Conservation (phyloP, 2,113 vertebrate species). For the Sinocyclocheilus maitianheensis region DNA sequence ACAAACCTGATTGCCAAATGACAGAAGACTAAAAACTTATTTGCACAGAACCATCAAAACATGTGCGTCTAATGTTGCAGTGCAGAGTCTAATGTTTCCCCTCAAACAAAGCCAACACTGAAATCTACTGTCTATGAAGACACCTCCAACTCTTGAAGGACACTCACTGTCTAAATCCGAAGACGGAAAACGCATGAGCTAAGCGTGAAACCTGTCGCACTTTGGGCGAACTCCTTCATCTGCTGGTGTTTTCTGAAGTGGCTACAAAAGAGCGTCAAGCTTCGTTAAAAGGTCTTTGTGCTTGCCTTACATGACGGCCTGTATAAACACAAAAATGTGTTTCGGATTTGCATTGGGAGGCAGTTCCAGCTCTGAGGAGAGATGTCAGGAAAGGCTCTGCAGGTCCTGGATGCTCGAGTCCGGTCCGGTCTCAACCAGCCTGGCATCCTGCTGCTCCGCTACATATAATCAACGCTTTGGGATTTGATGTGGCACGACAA, state of each 20-base stretch:
- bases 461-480: background rate
- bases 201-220: slow-evolving; percentile 10
- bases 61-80: background rate
- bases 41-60: slow-evolving; percentile 8
- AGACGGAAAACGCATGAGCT: background rate
- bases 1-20: background rate
- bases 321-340: slow-evolving; percentile 48
- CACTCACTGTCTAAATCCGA: background rate
- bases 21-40: background rate
- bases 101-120: background rate
- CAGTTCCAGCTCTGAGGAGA: slow-evolving; percentile 12
- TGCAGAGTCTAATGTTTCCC: background rate
- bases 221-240: background rate
- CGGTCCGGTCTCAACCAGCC: background rate
- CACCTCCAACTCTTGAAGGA: background rate
- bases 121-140: background rate
- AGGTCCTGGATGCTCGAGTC: background rate
- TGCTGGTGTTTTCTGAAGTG: slow-evolving; percentile 46
- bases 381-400: background rate
- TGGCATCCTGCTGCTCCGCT: no score
- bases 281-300: slow-evolving; percentile 53
- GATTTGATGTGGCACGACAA: background rate
- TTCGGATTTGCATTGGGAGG: background rate
- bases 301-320: slow-evolving; percentile 46
- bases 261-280: slow-evolving; percentile 44